phyloP scores from a whole-genome alignment of 37 sponge, comb jelly and placozoan species.

The Beroe forskalii region DNA sequence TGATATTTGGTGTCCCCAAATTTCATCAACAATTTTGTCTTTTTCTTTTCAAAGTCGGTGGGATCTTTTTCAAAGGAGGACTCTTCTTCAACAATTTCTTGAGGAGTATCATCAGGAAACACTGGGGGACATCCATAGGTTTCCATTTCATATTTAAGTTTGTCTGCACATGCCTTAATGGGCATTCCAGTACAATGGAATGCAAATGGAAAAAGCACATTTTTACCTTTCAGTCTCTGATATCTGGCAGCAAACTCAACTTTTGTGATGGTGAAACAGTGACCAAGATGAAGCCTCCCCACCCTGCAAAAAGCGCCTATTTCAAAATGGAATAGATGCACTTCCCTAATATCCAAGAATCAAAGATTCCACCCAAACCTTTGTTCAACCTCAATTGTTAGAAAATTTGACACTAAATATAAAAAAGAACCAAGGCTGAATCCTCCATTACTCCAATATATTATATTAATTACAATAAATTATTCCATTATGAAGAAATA shows the following conservation, averaged over 20 bases:
- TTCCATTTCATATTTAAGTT: conserved; percentile 84
- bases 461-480: no score
- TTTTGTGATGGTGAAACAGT: conserved; percentile 94
- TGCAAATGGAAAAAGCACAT: conserved; percentile 97
- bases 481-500: no score
- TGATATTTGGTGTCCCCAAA: conserved; percentile 76
- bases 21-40: conserved; percentile 89
- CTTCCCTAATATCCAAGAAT: no score
- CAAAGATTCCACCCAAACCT: no score
- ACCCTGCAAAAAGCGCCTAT: no score
- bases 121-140: conserved; percentile 90
- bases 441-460: no score
- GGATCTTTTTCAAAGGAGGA: conserved; percentile 41
- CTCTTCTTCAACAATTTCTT: conserved; percentile 47
- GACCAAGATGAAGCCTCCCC: conserved; percentile 95
- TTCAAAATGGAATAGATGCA: no score
- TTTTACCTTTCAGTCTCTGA: conserved; percentile 91
- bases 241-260: conserved; percentile 97
- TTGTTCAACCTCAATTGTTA: no score
- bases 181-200: conserved; percentile 99
- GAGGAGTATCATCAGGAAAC: conserved; percentile 72
- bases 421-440: no score
- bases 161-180: conserved; percentile 98
- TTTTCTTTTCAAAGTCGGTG: conserved; percentile 67
- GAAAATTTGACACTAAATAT: no score